These are phyloP conservation scores for Apus apus DNA, from an alignment of 2,113 vertebrate species.

Conservation along the genomic window DNA sequence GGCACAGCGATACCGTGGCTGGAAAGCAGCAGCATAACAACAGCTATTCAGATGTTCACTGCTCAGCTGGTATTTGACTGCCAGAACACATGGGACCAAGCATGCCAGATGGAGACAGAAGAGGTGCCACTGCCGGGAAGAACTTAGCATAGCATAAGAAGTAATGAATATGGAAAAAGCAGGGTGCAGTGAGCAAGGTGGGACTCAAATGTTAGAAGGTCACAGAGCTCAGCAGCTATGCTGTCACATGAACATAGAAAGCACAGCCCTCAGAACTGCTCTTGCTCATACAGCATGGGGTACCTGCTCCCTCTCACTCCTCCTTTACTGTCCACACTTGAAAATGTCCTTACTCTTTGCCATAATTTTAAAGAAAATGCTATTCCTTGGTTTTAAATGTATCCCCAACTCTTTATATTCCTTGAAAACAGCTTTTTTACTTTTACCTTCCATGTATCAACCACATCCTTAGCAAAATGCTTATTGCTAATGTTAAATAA, in stretches of 20 bases:
- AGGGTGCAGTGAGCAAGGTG: neutral
- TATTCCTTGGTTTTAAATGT: neutral
- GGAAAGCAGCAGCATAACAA: neutral
- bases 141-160: neutral
- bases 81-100: accelerated
- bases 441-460: neutral
- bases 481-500: neutral
- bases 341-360: neutral
- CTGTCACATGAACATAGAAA: neutral
- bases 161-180: neutral
- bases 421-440: neutral
- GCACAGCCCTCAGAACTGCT: neutral
- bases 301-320: neutral
- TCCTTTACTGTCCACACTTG: neutral
- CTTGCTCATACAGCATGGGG: neutral
- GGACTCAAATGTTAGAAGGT: neutral
- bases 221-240: neutral
- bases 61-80: neutral
- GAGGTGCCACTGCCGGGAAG: neutral
- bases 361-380: neutral
- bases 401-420: neutral
- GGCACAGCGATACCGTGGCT: neutral
- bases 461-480: neutral
- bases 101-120: neutral
- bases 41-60: neutral